phyloP scores from a whole-genome alignment of 2,113 vertebrate genomes.

The Gobio gobio region DNA sequence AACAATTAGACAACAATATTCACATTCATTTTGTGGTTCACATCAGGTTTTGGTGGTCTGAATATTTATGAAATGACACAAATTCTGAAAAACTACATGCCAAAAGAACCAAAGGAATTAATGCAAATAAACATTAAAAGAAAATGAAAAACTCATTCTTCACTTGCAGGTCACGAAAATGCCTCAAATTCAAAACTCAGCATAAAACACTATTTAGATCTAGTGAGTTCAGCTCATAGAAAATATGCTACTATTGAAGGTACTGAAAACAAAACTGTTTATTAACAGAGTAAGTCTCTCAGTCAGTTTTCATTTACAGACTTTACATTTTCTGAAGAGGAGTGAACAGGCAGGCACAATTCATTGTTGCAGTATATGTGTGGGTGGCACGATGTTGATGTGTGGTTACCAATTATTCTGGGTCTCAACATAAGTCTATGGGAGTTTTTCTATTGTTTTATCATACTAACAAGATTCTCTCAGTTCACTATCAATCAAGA shows the following conservation, averaged over 20 bases:
- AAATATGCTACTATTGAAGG: not conserved
- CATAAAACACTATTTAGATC: not conserved
- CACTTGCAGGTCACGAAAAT: not conserved
- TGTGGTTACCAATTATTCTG: not conserved
- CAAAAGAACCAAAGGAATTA: not conserved
- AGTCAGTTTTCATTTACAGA: not conserved
- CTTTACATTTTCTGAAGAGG: not conserved
- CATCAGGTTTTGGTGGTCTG: not conserved
- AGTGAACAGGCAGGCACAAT: not conserved
- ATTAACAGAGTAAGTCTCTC: not conserved
- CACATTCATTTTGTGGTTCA: too few relatives aligned
- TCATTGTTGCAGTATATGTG: not conserved
- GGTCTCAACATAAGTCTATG: not conserved
- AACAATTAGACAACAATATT: too few relatives aligned
- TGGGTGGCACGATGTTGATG: not conserved
- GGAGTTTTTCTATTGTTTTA: not conserved
- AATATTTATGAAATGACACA: not conserved
- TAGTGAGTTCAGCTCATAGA: not conserved
- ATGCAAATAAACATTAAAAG: too few relatives aligned
- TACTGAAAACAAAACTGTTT: not conserved
- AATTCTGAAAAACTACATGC: not conserved
- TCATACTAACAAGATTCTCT: not conserved
- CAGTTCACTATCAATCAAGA: constrained; percentile 11
- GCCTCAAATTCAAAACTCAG: not conserved
- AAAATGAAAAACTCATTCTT: not conserved